Evolutionary conservation across 35 echinoderm and acorn worm species (phyloP).

Genomic region (Ptychodera flava): DNA sequence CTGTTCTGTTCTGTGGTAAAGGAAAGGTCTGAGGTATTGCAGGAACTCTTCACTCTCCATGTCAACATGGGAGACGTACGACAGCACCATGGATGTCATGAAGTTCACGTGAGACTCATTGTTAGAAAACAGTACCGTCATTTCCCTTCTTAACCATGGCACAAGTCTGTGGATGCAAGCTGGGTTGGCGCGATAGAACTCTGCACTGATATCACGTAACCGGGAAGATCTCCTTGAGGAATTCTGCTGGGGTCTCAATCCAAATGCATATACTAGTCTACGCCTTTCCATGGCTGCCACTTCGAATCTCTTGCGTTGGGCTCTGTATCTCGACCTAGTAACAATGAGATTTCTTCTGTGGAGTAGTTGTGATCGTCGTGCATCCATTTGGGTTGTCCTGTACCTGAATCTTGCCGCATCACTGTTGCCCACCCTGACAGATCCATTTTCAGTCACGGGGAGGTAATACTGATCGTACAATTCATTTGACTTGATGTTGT

Average conservation of each 20-base stretch:
- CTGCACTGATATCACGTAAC: conserved; percentile 67
- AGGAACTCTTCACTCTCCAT: conserved; percentile 89
- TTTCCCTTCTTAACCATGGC: conserved; percentile 77
- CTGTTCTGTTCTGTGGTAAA: conserved; percentile 76
- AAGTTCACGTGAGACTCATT: conserved; percentile 75
- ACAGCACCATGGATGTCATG: conserved; percentile 88
- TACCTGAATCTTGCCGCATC: conserved; percentile 72
- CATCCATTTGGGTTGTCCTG: conserved; percentile 58
- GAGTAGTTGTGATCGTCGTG: conserved; percentile 22
- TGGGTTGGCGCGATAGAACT: conserved; percentile 73
- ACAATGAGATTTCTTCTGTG: not conserved
- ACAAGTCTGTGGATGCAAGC: conserved; percentile 78
- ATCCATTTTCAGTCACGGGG: not conserved
- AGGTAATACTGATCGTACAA: conserved; percentile 86
- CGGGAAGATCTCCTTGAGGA: conserved; percentile 49
- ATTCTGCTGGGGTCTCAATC: conserved; percentile 47
- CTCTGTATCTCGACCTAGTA: not conserved
- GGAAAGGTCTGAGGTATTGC: conserved; percentile 72
- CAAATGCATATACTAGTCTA: conserved; percentile 67
- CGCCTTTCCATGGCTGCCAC: conserved; percentile 49
- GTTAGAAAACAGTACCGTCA: conserved; percentile 65
- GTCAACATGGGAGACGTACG: conserved; percentile 74
- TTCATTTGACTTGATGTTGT: conserved; percentile 87
- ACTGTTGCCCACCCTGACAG: conserved; percentile 8
- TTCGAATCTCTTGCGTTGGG: conserved; percentile 22